These are phyloP conservation scores for Drosophila azteca DNA, from an alignment of 1,140 invertebrate species.

Conservation along the genomic window DNA sequence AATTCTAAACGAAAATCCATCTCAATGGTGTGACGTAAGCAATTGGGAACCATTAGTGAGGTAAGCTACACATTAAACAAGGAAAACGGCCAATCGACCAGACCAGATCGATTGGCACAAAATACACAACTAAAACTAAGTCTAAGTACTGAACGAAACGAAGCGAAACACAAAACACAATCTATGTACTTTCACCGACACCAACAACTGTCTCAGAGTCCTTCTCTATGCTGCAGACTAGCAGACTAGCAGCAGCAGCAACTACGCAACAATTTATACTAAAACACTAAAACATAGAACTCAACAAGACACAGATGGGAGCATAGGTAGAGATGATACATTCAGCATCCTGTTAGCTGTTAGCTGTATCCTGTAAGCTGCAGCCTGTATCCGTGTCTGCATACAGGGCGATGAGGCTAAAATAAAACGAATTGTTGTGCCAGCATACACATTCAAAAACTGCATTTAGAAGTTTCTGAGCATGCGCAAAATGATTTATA, in stretches of 20 bases:
- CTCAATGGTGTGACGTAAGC: conserved; percentile 84
- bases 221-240: conserved; percentile 36
- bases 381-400: neutral
- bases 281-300: conserved; percentile 18
- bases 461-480: conserved; percentile 82
- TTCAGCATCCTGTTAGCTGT: too few species aligned
- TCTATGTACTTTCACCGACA: conserved; percentile 29
- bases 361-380: too few species aligned
- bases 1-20: conserved; percentile 75
- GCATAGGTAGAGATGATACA: conserved; percentile 33
- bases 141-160: conserved; percentile 18
- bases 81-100: conserved; percentile 42
- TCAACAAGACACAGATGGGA: conserved; percentile 39
- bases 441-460: conserved; percentile 72
- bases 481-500: conserved; percentile 80
- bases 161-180: conserved; percentile 15
- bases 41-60: conserved; percentile 84
- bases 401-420: conserved; percentile 38
- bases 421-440: conserved; percentile 41
- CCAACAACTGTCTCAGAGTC: conserved; percentile 38
- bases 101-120: conserved; percentile 32
- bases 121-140: conserved; percentile 38
- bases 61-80: conserved; percentile 84
- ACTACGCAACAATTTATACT: conserved; percentile 56
- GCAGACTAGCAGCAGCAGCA: conserved; percentile 30